Base-by-base conservation (phyloP, 2,888 invertebrate genomes). In the Hesperia comma region DNA sequence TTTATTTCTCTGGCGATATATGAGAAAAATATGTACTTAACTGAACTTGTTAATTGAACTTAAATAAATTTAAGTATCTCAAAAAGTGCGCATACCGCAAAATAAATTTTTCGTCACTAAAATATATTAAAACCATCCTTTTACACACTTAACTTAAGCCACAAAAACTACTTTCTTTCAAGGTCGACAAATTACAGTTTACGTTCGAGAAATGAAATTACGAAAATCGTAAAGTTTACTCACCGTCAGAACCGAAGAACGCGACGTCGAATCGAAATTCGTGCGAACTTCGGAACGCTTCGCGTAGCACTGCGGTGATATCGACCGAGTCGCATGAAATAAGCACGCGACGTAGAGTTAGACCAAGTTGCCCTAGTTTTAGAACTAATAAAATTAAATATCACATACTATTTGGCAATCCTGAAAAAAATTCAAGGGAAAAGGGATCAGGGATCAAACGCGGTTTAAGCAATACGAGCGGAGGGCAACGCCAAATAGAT, bases 301-400 rank as follows among this genome's bases (percentile, higher is more conserved):
- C 72, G 76, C 72, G 73, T 81, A 75, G 85, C 86, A 91, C 90
- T 92, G 91, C 91, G 88, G 85, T 79, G 84, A 67, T 91, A 90
- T 91, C 90, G 90, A 91, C 90, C 89, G 79, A 72, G 57, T 72
- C 77, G 74, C 79, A 76, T 75, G 82, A 80, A 77, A 83, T 83
- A 83, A 79, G 78, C 91, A 91, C 90, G 90, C 91, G 82, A 90
- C 80, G 71, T 74, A 75, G 61, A 72, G 78, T 80, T 74, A 73
- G 76, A 80, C 79, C 79, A 73, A 75, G 68, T 74, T 78, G 81
- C 78, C 80, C 83, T 77, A 82, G 77, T 79, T 77, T 70, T 71
- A 69, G 56, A 66, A 68, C 72, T 71, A 79, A 77, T 77, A 75
- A 73, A 72, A 76, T 77, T 75, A 63, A 33, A 46, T 49, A 49